Percentiles rank a stretch among this genome's conserved stretches.
phyloP scores from a whole-genome alignment of 2,888 invertebrate genomes.

The Ochropacha duplaris region DNA sequence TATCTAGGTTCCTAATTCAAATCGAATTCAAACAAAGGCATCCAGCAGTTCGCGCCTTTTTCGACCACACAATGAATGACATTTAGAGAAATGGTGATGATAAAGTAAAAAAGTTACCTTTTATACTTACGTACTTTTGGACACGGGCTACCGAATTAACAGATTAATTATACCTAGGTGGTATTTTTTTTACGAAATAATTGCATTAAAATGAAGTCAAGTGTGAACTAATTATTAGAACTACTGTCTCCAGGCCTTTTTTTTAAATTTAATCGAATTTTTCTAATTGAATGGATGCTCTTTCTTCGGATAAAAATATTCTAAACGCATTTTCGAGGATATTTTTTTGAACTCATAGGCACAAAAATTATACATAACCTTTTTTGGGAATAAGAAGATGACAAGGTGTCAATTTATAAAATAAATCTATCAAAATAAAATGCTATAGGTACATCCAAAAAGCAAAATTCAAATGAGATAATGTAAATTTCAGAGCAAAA shows the following conservation, averaged over 20 bases:
- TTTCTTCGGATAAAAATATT: too few species aligned
- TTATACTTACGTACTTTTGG: conserved; percentile 47
- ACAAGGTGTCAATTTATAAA: not conserved
- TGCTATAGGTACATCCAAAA: not conserved
- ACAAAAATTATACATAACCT: not conserved
- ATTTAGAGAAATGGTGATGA: conserved; percentile 48
- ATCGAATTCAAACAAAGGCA: conserved; percentile 71
- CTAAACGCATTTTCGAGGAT: too few species aligned
- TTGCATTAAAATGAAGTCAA: conserved; percentile 45
- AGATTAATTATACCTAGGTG: conserved; percentile 39
- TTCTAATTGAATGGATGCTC: too few species aligned
- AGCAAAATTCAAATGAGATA: not conserved
- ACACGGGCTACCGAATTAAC: conserved; percentile 70
- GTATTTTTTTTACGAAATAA: conserved; percentile 28
- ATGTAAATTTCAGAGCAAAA: not conserved
- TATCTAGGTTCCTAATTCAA: conserved; percentile 70
- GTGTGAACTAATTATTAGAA: conserved; percentile 25
- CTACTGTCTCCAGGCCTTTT: not conserved
- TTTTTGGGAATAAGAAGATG: not conserved
- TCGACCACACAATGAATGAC: conserved; percentile 65
- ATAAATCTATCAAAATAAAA: not conserved
- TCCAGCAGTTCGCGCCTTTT: conserved; percentile 71
- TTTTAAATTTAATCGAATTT: not conserved
- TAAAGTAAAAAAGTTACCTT: conserved; percentile 50
- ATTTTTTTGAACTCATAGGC: too few species aligned